These are phyloP conservation scores for Notarius lentiginosus DNA, from an alignment of 2,113 vertebrate genomes.

Conservation along the genomic window DNA sequence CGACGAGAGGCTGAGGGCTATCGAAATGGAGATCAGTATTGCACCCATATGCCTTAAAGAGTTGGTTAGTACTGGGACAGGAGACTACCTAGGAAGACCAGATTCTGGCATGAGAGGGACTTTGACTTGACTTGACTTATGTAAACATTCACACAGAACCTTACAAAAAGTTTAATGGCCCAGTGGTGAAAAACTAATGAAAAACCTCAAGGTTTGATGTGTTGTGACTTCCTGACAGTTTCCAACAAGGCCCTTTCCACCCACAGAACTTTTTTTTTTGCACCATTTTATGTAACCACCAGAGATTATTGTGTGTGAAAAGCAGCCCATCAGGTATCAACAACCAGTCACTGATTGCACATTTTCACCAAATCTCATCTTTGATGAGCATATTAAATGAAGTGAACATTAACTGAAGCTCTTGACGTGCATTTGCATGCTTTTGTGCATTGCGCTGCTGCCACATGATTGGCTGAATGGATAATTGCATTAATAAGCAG, in stretches of 20 bases:
- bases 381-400: no score
- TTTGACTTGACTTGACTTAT: no score
- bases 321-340: background rate
- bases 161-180: background rate
- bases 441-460: no score
- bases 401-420: background rate
- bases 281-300: background rate
- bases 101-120: no score
- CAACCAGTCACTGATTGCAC: background rate
- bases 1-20: no score
- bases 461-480: no score
- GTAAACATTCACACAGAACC: background rate
- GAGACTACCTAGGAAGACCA: no score
- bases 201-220: background rate
- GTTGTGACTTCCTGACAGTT: background rate
- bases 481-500: no score
- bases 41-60: no score
- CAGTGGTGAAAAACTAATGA: background rate
- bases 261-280: background rate
- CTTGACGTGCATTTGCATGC: no score
- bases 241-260: background rate
- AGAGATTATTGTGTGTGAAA: background rate
- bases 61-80: no score
- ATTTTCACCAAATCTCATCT: background rate
- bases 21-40: no score